phyloP scores from a whole-genome alignment of 2,113 vertebrate genomes.

The Bettongia penicillata region DNA sequence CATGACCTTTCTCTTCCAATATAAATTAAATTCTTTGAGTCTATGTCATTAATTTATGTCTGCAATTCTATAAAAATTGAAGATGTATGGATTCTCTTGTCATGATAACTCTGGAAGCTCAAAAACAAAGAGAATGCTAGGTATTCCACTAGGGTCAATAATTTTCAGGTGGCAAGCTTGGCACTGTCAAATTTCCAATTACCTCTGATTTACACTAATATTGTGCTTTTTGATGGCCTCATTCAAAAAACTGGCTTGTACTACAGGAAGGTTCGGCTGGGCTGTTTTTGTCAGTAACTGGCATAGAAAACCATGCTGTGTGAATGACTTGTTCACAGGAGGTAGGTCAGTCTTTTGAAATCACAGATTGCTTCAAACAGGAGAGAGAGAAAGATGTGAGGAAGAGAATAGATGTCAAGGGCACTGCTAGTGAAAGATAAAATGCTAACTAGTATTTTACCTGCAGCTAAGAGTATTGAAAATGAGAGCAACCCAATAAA shows the following conservation, averaged over 20 bases:
- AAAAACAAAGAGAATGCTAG: conserved; percentile 54
- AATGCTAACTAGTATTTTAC: conserved; percentile 52
- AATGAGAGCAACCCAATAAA: conserved; percentile 58
- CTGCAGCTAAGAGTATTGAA: conserved; percentile 54
- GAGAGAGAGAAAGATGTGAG: conserved; percentile 57
- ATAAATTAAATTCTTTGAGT: conserved; percentile 69
- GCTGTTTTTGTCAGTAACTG: conserved; percentile 63
- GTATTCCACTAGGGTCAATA: conserved; percentile 62
- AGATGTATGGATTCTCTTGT: conserved; percentile 11
- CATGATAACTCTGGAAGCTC: conserved; percentile 25
- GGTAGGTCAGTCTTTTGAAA: conserved; percentile 67
- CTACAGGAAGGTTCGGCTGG: conserved; percentile 7
- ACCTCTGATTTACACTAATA: conserved; percentile 67
- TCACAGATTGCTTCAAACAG: conserved; percentile 54
- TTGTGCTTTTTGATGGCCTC: conserved; percentile 44
- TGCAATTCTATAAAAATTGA: conserved; percentile 58
- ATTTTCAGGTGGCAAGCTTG: conserved; percentile 65
- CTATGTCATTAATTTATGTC: conserved; percentile 57
- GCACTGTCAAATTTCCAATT: conserved; percentile 57
- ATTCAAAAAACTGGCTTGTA: conserved; percentile 49
- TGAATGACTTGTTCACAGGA: conserved; percentile 57
- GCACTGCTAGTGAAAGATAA: conserved; percentile 52
- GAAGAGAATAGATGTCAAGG: conserved; percentile 61
- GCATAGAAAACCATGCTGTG: conserved; percentile 52
- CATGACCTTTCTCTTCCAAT: conserved; percentile 57